Conservation (phyloP, 2,797 vertebrate species). For the Thamnophis elegans region DNA sequence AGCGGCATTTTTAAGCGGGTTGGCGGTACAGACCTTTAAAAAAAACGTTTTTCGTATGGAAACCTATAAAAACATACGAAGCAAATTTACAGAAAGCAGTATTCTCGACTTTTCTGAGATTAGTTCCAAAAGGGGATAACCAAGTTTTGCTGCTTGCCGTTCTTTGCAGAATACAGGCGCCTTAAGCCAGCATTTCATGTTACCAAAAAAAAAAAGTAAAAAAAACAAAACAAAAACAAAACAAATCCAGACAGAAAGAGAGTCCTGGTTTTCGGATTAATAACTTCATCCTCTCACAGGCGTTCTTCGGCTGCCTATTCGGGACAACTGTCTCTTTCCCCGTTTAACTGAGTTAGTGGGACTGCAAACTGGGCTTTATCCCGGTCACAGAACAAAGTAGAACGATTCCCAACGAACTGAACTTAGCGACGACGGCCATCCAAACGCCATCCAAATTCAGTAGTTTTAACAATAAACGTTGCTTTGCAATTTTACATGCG, state of each 20-base stretch:
- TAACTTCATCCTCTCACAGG: not conserved
- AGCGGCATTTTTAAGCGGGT: not conserved
- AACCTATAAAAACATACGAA: not conserved
- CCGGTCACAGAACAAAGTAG: not conserved
- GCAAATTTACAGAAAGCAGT: not conserved
- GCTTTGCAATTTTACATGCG: not conserved
- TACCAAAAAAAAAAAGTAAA: not conserved
- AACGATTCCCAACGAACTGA: not conserved
- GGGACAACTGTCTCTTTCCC: not conserved
- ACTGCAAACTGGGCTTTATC: not conserved
- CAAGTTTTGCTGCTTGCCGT: no score
- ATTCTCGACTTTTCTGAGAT: not conserved
- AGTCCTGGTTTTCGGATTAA: not conserved
- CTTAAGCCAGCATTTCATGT: not conserved
- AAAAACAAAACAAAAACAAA: not conserved
- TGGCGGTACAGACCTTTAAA: not conserved
- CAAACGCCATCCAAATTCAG: no score
- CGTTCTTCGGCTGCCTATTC: not conserved
- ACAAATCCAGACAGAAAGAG: not conserved
- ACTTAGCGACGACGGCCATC: not conserved
- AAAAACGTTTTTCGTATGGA: not conserved
- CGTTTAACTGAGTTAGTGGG: not conserved
- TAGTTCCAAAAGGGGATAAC: not conserved
- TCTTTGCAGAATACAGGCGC: not conserved
- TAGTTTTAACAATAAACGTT: not conserved